Evolutionary conservation across 2,888 invertebrate genomes (phyloP), one percentile per base, ranked within the genome.

Genomic region (Amiota minor): DNA sequence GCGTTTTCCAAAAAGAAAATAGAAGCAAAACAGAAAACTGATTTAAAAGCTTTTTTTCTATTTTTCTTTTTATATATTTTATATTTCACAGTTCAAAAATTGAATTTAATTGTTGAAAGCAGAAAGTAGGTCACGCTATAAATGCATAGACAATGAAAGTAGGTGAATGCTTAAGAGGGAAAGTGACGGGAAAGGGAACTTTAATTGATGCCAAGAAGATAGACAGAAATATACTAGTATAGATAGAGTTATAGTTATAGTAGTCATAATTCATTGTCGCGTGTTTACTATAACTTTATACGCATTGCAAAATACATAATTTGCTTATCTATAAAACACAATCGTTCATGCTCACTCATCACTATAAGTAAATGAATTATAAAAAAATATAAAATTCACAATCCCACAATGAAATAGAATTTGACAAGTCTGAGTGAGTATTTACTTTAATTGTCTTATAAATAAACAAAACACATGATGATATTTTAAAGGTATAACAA

Each of bases 41-140:
- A 56, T 18, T 56, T 56, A 18, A 56, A 56, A 56, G 20, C 56
- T 56, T 56, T 56, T 14, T 18, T 20, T n/a, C 55, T 14, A 49
- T 50, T 46, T 62, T 12, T 45, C n/a, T 35, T 62, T n/a, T 35
- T 23, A n/a, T 62, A 12, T 23, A 55, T 55, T 55, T n/a, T 62
- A 12, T 23, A 55, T 55, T 55, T n/a, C n/a, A n/a, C n/a, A 18
- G 35, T 45, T 67, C 14, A 10, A 67, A 67, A 67, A 50, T 67
- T 67, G 20, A 67, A 46, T 67, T 67, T 67, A 67, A 67, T 67
- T 67, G 14, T 50, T 49, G 1, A n/a, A 35, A 23, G 50, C 12
- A 6, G 50, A 67, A 67, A 67, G 67, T 67, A 46, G 67, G 67
- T 67, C 67, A 67, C 65, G 6, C 35, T 35, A 35, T 35, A 35